These are phyloP conservation scores for Galleria mellonella DNA, from an alignment of 1,140 invertebrate genomes.

Conservation along the genomic window DNA sequence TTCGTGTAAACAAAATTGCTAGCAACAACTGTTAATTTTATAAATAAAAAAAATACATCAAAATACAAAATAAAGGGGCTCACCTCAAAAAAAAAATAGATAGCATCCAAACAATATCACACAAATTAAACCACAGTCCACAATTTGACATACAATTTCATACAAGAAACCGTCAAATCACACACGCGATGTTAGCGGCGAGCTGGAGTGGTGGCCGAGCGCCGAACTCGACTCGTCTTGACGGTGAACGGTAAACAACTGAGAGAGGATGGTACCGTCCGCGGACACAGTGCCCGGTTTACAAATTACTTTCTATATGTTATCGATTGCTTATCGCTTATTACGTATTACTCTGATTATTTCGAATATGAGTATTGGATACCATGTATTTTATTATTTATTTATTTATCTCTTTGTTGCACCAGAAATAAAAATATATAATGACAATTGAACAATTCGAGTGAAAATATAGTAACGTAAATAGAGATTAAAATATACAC, in stretches of 20 bases:
- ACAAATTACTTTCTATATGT: background rate
- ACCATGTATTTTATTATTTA: too few relatives aligned
- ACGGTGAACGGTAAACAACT: background rate
- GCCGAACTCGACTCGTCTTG: background rate
- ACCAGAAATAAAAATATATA: too few relatives aligned
- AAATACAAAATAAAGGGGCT: background rate
- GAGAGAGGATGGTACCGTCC: background rate
- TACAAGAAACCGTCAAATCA: conserved; percentile 1
- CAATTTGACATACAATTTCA: conserved; percentile 3
- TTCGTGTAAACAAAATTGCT: too few relatives aligned
- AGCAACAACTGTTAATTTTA: too few relatives aligned
- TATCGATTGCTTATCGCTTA: too few relatives aligned
- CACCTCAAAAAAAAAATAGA: background rate
- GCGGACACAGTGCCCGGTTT: background rate
- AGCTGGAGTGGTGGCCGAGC: background rate
- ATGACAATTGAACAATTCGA: too few relatives aligned
- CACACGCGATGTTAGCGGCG: background rate
- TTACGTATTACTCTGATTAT: too few relatives aligned
- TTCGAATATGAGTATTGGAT: too few relatives aligned
- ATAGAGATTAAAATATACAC: too few relatives aligned
- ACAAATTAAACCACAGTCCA: background rate
- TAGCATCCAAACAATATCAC: background rate
- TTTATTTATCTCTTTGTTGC: too few relatives aligned
- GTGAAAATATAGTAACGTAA: too few relatives aligned
- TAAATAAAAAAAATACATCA: too few relatives aligned